Percentiles rank a stretch among this genome's conserved stretches.
Conservation (phyloP, 2,797 vertebrate genomes). For the Micrastur ruficollis region DNA sequence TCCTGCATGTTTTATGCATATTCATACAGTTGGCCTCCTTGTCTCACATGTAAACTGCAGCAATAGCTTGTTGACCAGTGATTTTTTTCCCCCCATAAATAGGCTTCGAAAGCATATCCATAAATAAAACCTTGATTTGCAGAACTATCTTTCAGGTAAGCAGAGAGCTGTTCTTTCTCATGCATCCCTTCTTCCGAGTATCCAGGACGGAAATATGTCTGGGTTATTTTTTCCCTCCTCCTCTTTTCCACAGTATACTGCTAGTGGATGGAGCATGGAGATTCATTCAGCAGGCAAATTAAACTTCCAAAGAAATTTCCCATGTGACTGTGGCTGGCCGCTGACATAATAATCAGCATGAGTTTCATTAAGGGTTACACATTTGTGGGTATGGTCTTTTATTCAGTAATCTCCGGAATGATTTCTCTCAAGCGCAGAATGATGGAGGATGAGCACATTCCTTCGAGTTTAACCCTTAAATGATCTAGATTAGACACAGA, state of each 20-base stretch:
- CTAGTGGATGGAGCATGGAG: background rate
- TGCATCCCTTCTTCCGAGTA: fast-evolving
- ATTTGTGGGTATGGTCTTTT: background rate
- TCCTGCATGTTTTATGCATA: background rate
- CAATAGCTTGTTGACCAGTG: background rate
- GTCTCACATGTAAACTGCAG: background rate
- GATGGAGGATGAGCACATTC: background rate
- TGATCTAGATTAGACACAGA: background rate
- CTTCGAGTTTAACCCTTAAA: background rate
- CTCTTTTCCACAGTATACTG: background rate
- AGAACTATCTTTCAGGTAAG: background rate
- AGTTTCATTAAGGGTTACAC: background rate
- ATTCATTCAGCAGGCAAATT: background rate
- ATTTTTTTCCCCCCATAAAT: background rate
- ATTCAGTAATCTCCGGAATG: background rate
- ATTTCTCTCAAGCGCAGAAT: background rate
- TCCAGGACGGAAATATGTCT: fast-evolving
- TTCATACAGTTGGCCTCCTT: background rate
- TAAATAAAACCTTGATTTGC: background rate
- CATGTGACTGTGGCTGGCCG: background rate
- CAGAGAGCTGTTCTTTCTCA: background rate
- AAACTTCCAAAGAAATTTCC: background rate
- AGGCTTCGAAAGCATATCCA: background rate
- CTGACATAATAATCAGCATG: background rate
- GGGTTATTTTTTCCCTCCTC: background rate